Evolutionary conservation across 2,797 vertebrate species (phyloP).

Genomic region (Hylomyscus alleni): DNA sequence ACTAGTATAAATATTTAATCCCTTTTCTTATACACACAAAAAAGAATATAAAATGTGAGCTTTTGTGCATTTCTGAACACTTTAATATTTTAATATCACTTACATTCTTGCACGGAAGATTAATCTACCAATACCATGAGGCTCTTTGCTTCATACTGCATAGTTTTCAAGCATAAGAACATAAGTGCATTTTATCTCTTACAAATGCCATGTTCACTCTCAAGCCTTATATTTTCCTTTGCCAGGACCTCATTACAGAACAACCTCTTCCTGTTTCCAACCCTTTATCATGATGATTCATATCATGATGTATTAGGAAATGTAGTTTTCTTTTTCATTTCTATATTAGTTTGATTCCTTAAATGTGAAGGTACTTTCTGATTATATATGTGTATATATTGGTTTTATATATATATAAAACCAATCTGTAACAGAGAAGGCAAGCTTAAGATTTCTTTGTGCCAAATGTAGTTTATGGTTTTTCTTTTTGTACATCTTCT

Average conservation of each 20-base stretch:
- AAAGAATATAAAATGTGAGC: not conserved
- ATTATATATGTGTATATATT: not conserved
- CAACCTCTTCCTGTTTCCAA: not conserved
- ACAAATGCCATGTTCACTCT: not conserved
- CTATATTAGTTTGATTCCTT: not conserved
- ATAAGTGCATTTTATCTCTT: not conserved
- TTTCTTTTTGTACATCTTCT: not conserved
- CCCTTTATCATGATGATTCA: not conserved
- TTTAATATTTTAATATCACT: not conserved
- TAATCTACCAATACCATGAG: not conserved
- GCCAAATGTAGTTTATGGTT: not conserved
- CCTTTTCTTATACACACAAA: not conserved
- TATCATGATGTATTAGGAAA: not conserved
- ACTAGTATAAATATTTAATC: not conserved
- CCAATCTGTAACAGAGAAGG: not conserved
- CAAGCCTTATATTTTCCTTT: not conserved
- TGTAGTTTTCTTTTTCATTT: not conserved
- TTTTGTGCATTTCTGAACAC: not conserved
- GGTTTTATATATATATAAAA: not conserved
- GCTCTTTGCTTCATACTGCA: not conserved
- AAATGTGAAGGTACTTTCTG: not conserved
- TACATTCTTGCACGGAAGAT: not conserved
- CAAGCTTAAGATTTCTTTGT: not conserved
- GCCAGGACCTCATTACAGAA: not conserved
- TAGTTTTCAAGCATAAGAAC: not conserved